A percentile compares a stretch with the other conserved stretches of the same genome.
These are phyloP conservation scores for Pterobdella sp. DNA, from an alignment of 2,888 invertebrate genomes.

Conservation along the genomic window DNA sequence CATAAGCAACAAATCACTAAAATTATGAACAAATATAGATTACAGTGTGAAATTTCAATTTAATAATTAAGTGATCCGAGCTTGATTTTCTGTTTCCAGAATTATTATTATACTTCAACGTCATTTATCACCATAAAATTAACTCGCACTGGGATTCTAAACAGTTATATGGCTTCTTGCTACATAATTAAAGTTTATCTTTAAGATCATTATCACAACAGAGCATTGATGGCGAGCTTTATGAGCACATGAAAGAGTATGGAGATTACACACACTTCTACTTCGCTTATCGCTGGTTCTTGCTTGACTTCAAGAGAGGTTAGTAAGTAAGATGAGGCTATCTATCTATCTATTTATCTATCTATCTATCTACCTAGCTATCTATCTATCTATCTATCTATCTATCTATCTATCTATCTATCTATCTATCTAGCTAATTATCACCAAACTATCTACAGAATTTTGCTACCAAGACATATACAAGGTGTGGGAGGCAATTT, in stretches of 20 bases:
- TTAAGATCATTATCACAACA: conserved; percentile 54
- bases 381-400: too few relatives aligned
- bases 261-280: conserved; percentile 95
- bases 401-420: too few relatives aligned
- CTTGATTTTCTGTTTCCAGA: not conserved
- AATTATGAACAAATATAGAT: too few relatives aligned
- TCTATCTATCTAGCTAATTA: too few relatives aligned
- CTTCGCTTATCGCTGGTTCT: conserved; percentile 94
- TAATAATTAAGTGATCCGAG: not conserved
- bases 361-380: too few relatives aligned
- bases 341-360: too few relatives aligned
- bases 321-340: too few relatives aligned
- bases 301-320: conserved; percentile 84
- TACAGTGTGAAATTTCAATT: too few relatives aligned
- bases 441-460: conserved; percentile 62
- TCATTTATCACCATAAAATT: not conserved
- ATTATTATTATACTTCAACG: conserved; percentile 2
- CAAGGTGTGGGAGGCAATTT: conserved; percentile 86
- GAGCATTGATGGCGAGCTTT: conserved; percentile 84
- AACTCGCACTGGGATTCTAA: not conserved
- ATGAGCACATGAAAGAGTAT: conserved; percentile 85
- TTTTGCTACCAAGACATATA: conserved; percentile 85
- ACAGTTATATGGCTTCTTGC: too few relatives aligned
- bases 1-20: too few relatives aligned
- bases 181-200: not conserved